Evolutionary conservation across 2,888 invertebrate genomes (phyloP).

Genomic region (Yponomeuta plumbellus): DNA sequence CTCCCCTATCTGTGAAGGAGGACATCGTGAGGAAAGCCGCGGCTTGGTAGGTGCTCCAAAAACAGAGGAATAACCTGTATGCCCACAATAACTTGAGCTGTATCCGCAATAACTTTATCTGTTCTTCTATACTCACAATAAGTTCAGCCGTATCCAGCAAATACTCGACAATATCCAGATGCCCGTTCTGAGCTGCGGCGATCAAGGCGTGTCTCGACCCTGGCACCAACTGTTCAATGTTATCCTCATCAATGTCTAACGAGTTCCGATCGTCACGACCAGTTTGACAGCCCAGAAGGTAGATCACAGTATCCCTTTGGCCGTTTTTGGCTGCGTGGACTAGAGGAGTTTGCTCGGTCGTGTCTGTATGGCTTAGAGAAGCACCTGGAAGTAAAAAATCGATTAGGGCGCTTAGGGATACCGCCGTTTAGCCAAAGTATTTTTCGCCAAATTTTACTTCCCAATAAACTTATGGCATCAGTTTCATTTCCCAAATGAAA

Average conservation of each 20-base stretch:
- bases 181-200: slow-evolving; percentile 91
- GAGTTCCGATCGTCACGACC: slow-evolving; percentile 82
- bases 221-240: slow-evolving; percentile 82
- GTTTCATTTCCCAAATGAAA: no score
- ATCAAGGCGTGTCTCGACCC: slow-evolving; percentile 93
- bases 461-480: no score
- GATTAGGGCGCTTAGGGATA: no score
- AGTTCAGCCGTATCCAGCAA: slow-evolving; percentile 90
- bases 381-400: slow-evolving; percentile 60
- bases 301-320: slow-evolving; percentile 90
- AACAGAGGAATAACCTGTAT: no score
- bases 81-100: no score
- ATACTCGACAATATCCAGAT: slow-evolving; percentile 92
- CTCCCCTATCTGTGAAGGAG: no score
- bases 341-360: slow-evolving; percentile 88
- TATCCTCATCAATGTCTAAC: slow-evolving; percentile 57
- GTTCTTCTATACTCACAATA: slow-evolving; percentile 77
- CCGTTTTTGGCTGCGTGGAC: slow-evolving; percentile 95
- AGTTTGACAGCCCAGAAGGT: slow-evolving; percentile 85
- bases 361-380: slow-evolving; percentile 86
- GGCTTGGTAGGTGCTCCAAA: no score
- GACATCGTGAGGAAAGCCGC: no score
- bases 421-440: no score
- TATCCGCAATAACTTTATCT: no score
- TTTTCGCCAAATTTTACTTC: no score